Evolutionary conservation across 2,888 invertebrate genomes (phyloP).

Genomic region (Stenodema calcarata): DNA sequence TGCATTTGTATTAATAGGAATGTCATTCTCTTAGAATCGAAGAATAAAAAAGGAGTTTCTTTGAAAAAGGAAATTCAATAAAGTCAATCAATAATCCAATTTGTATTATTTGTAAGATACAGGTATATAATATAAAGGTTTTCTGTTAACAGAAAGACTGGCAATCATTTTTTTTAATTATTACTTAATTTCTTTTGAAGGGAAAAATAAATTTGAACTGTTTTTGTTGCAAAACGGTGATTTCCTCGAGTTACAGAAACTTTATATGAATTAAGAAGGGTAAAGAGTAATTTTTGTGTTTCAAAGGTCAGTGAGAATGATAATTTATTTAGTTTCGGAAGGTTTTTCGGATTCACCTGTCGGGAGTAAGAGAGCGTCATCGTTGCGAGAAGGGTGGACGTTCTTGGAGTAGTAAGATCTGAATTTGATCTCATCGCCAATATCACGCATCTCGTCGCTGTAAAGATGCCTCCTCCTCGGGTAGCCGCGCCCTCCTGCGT

Average conservation of each 20-base stretch:
- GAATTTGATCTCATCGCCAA: slow-evolving; percentile 84
- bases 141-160: neutral
- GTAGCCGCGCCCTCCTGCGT: slow-evolving; percentile 81
- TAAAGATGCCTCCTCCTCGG: slow-evolving; percentile 76
- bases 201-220: neutral
- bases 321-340: neutral
- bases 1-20: neutral
- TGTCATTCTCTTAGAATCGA: neutral
- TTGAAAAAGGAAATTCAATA: slow-evolving; percentile 1
- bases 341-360: slow-evolving; percentile 50
- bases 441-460: slow-evolving; percentile 71
- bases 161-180: neutral
- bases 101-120: neutral
- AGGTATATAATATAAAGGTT: neutral
- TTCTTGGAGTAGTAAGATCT: slow-evolving; percentile 79
- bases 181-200: no score
- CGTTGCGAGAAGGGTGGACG: slow-evolving; percentile 54
- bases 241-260: neutral
- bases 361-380: slow-evolving; percentile 60
- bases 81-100: neutral
- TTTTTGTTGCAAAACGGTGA: neutral
- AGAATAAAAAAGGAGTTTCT: neutral
- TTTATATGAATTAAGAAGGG: neutral
- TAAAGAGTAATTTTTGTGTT: neutral
- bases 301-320: neutral